Conservation (phyloP, 2,888 invertebrate genomes). For the Xanthorhoe spadicearia region DNA sequence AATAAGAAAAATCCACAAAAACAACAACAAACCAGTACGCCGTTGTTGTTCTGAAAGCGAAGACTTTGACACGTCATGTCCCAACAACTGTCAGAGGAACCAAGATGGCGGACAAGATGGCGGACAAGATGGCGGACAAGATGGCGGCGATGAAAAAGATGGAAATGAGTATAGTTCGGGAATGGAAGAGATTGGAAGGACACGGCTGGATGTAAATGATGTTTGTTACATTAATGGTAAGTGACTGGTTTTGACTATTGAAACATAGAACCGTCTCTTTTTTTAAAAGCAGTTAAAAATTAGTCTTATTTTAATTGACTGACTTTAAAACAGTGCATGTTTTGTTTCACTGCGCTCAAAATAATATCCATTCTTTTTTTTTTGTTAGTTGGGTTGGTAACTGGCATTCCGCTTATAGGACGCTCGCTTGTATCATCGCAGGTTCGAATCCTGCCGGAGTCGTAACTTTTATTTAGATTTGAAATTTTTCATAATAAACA, state of each 20-base stretch:
- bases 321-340: no score
- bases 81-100: constrained; percentile 39
- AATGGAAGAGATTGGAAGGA: constrained; percentile 88
- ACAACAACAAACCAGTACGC: constrained; percentile 54
- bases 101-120: constrained; percentile 34
- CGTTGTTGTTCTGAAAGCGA: constrained; percentile 59
- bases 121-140: constrained; percentile 33
- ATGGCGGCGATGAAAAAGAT: constrained; percentile 35
- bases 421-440: no score
- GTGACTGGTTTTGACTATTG: constrained; percentile 30
- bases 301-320: no score
- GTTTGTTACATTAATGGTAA: constrained; percentile 98
- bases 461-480: no score
- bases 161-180: constrained; percentile 62
- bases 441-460: no score
- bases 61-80: constrained; percentile 41
- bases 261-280: no score
- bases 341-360: no score
- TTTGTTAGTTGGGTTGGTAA: no score
- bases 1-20: constrained; percentile 66
- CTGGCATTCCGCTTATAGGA: no score
- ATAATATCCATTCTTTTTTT: no score
- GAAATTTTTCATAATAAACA: no score
- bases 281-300: no score
- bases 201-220: constrained; percentile 88